Base-by-base conservation (phyloP, 2,888 invertebrate genomes). In the Melanchra persicariae region DNA sequence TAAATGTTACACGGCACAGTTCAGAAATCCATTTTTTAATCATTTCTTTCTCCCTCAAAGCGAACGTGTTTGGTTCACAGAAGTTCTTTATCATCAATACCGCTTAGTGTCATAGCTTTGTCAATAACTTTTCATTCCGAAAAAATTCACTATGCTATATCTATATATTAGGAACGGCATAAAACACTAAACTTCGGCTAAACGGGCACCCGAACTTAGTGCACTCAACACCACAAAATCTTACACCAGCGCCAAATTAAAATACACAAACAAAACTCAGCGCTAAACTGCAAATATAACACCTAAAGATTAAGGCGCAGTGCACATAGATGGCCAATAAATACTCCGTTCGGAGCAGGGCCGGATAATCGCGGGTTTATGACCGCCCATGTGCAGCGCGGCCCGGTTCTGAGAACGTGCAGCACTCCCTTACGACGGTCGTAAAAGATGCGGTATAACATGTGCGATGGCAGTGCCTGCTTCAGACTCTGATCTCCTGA, bases 381-480 rank as follows among this genome's bases (percentile, higher is more conserved):
- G 85, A 87, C 93, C 88, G 89, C 78, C 92, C 95, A 95, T 94
- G 91, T 95, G 95, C 91, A 89, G 88, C 86, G 86, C 89, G 89
- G 89, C 81, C 87, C 91, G 91, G 89, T 95, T 95, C 95, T 92
- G 84, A 93, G 95, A 95, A 95, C 91, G 91, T 86, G 83, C 87
- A 89, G 83, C 88, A 82, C 89, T 92, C 92, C 93, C 94, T 93
- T 93, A 92, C 90, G 93, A 91, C 91, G 91, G 85, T 88, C 91
- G 90, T 95, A 94, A 95, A 95, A 94, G 86, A 87, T 95, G 95
- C 86, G 95, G 95, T 95, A 34, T 58, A 94, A 94, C 95, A 95
- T 95, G 93, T 95, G 95, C 93, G 91, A 84, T 88, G 89, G 85
- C 86, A 85, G 87, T 82, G 89, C 85, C 85, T 87, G 89, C 88